Evolutionary conservation across 1,140 invertebrate genomes (phyloP).

Genomic region (Brachionus rubens): DNA sequence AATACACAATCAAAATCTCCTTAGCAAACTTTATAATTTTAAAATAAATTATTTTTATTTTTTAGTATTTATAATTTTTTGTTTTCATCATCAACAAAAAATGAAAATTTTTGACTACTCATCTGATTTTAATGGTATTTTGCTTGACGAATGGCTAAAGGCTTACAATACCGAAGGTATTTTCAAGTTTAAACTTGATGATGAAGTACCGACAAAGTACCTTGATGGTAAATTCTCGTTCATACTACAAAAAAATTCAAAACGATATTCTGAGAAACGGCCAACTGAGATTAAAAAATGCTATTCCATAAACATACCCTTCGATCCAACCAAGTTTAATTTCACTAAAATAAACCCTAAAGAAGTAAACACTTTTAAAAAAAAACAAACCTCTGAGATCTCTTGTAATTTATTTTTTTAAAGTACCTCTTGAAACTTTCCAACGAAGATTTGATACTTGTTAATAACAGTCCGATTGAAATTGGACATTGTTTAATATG

Average conservation of each 20-base stretch:
- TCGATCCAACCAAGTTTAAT: conserved; percentile 25
- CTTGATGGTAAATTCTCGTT: not conserved
- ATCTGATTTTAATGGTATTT: not conserved
- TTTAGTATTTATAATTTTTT: too few relatives aligned
- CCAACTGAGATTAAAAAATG: conserved; percentile 1
- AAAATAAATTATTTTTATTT: too few relatives aligned
- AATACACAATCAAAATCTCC: too few relatives aligned
- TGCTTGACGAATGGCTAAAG: not conserved
- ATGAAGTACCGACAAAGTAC: not conserved
- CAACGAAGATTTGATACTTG: not conserved
- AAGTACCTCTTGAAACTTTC: not conserved
- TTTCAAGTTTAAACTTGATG: conserved; percentile 10
- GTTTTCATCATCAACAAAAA: too few relatives aligned
- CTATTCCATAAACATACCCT: not conserved
- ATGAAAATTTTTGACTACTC: conserved; percentile 12
- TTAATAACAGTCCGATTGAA: conserved; percentile 36
- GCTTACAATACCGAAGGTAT: not conserved
- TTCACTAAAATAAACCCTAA: conserved; percentile 25
- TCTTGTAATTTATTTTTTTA: not conserved
- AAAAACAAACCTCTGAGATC: not conserved
- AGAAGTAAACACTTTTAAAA: not conserved
- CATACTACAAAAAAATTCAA: conserved; percentile 15
- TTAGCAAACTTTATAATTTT: too few relatives aligned
- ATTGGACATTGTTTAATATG: not conserved
- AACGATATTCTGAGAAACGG: conserved; percentile 8